A percentile compares a stretch with the other conserved stretches of the same genome.
These are phyloP conservation scores for Mesoclemmys tuberculata DNA, from an alignment of 2,113 vertebrate genomes.

Conservation along the genomic window DNA sequence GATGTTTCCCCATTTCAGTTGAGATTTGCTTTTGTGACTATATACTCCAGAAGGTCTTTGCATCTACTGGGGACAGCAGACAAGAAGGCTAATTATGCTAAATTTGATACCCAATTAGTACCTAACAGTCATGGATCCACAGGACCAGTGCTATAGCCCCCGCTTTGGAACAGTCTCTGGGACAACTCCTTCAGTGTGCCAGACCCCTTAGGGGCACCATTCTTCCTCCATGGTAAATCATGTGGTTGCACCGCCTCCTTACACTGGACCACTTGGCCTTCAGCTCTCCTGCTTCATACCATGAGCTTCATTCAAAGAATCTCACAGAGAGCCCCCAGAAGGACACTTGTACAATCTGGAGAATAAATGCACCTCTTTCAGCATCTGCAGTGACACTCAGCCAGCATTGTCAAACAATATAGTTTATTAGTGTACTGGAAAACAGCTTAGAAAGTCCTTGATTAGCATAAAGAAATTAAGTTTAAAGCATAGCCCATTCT, in stretches of 20 bases:
- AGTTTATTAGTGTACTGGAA: not conserved
- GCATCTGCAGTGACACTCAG: not conserved
- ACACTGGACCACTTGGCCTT: not conserved
- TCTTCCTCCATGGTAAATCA: not conserved
- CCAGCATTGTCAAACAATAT: not conserved
- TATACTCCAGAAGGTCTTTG: not conserved
- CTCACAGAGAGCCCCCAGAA: not conserved
- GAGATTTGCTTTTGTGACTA: conserved; percentile 10
- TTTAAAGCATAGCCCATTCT: not conserved
- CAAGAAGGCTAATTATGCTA: not conserved
- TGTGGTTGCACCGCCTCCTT: not conserved
- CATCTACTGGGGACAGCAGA: not conserved
- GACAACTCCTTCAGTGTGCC: not conserved
- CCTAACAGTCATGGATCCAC: not conserved
- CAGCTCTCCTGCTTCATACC: not conserved
- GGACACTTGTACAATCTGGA: not conserved
- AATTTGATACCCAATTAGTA: not conserved
- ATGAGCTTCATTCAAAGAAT: not conserved
- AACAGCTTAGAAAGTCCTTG: not conserved
- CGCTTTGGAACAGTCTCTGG: not conserved
- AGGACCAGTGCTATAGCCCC: not conserved
- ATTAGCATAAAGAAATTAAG: not conserved
- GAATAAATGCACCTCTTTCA: not conserved
- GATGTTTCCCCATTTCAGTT: not conserved
- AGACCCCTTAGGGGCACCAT: too few species aligned